Percentiles rank a stretch among this genome's conserved stretches.
Evolutionary conservation across 2,888 invertebrate species (phyloP).

Genomic region (Tryphoninae sp.): DNA sequence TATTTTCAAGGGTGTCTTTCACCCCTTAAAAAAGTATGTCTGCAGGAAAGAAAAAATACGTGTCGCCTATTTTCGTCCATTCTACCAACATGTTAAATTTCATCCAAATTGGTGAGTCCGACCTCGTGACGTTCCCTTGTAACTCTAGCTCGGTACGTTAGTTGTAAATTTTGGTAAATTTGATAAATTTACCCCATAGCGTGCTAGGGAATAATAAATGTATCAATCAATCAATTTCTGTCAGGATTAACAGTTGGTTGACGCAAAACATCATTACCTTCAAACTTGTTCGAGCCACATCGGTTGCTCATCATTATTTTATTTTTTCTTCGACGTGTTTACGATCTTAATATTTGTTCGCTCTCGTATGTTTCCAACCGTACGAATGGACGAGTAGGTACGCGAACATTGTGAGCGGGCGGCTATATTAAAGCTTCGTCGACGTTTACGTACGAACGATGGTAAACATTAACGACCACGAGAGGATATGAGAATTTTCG

Average conservation of each 20-base stretch:
- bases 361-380: not conserved
- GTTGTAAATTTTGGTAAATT: no score
- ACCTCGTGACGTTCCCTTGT: no score
- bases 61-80: no score
- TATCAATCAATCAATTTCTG: not conserved
- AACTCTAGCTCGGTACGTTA: no score
- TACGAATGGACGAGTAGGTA: not conserved
- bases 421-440: not conserved
- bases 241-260: constrained; percentile 33
- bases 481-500: constrained; percentile 1
- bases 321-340: not conserved
- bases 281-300: not conserved
- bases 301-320: not conserved
- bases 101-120: no score
- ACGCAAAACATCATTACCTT: constrained; percentile 45
- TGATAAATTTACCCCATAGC: no score
- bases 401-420: not conserved
- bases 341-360: not conserved
- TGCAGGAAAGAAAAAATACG: no score
- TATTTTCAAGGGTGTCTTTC: no score
- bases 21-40: no score
- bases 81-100: no score
- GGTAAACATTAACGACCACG: constrained; percentile 19
- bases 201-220: no score
- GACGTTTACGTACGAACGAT: not conserved